These are phyloP conservation scores for Carpatolechia fugitivella DNA, from an alignment of 2,888 invertebrate genomes.

Conservation along the genomic window DNA sequence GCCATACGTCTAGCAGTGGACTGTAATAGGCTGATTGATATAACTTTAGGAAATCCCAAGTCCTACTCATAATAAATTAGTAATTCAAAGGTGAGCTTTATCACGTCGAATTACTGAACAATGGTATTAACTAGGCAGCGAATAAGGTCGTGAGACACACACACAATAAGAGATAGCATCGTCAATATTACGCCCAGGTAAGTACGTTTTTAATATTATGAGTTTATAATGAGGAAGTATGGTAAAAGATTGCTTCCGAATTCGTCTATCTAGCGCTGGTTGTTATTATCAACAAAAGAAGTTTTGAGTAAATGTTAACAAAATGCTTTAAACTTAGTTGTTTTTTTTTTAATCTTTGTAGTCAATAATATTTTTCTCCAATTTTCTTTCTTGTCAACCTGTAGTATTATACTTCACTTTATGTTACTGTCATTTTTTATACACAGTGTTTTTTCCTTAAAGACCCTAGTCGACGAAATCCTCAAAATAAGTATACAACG, in stretches of 20 bases:
- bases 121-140: conserved; percentile 39
- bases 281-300: too few species aligned
- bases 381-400: too few species aligned
- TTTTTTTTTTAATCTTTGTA: too few species aligned
- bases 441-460: too few species aligned
- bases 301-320: too few species aligned
- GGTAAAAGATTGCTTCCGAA: conserved; percentile 18
- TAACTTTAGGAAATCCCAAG: conserved; percentile 31
- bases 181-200: conserved; percentile 50
- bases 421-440: too few species aligned
- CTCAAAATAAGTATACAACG: too few species aligned
- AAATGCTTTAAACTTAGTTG: too few species aligned
- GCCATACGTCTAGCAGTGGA: too few species aligned
- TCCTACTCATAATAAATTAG: conserved; percentile 37
- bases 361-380: too few species aligned
- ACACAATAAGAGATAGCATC: conserved; percentile 57
- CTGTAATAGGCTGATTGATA: neutral
- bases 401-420: too few species aligned
- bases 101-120: conserved; percentile 35
- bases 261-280: neutral
- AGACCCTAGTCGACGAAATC: too few species aligned
- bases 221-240: conserved; percentile 44
- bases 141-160: conserved; percentile 67
- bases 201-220: conserved; percentile 35
- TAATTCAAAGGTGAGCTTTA: conserved; percentile 34